These are phyloP conservation scores for Serrognathus titanus DNA, from an alignment of 2,888 invertebrate species.

Conservation along the genomic window DNA sequence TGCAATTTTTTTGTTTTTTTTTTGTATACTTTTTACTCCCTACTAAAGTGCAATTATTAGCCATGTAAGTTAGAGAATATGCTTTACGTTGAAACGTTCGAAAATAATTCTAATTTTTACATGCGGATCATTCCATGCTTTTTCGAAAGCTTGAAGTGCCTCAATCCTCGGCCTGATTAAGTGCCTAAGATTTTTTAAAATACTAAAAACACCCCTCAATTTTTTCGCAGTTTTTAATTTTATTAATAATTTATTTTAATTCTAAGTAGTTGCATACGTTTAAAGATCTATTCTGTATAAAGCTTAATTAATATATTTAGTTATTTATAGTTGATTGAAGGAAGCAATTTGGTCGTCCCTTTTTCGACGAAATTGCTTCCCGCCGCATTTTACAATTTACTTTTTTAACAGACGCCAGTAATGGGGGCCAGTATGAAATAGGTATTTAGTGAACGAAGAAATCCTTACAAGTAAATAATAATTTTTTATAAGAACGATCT, in stretches of 20 bases:
- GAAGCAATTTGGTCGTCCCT: background rate
- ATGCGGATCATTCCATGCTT: background rate
- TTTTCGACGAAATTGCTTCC: constrained; percentile 1
- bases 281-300: too few relatives aligned
- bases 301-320: too few relatives aligned
- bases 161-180: too few relatives aligned
- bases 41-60: constrained; percentile 15
- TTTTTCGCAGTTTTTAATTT: background rate
- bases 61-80: constrained; percentile 1
- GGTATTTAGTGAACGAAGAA: background rate
- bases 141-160: background rate
- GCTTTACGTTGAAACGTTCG: background rate
- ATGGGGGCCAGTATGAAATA: constrained; percentile 14
- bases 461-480: background rate
- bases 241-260: background rate
- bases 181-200: too few relatives aligned
- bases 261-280: background rate
- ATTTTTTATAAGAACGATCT: constrained; percentile 11
- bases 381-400: background rate
- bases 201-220: too few relatives aligned
- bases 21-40: constrained; percentile 2
- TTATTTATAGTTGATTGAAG: too few relatives aligned
- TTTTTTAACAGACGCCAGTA: constrained; percentile 12
- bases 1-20: background rate
- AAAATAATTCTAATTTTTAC: background rate